phyloP scores from a whole-genome alignment of 1,140 invertebrate species.

The Mizuhopecten yessoensis region DNA sequence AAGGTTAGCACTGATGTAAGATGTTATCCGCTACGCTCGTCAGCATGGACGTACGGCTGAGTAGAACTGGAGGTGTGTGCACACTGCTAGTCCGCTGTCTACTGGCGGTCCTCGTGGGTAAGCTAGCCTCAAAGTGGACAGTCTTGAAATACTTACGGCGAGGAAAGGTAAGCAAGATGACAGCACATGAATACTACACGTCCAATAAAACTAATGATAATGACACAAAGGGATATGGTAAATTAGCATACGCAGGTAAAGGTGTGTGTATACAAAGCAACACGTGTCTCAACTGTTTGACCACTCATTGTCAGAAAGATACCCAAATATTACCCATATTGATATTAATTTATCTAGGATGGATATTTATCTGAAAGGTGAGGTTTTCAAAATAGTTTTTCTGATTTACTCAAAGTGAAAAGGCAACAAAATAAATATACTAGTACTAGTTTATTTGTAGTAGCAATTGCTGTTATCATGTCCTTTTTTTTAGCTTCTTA shows the following conservation, averaged over 20 bases:
- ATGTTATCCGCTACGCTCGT: background rate
- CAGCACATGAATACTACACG: background rate
- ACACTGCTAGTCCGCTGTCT: background rate
- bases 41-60: background rate
- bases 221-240: background rate
- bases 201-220: background rate
- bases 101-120: background rate
- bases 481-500: too few relatives aligned
- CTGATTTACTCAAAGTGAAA: too few relatives aligned
- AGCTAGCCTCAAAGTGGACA: background rate
- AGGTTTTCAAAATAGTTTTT: too few relatives aligned
- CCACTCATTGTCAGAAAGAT: background rate
- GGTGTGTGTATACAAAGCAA: background rate
- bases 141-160: background rate
- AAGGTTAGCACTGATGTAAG: background rate
- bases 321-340: background rate
- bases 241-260: background rate
- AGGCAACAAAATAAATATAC: too few relatives aligned
- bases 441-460: too few relatives aligned
- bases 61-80: background rate
- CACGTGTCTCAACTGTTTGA: background rate
- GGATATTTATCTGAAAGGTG: too few relatives aligned
- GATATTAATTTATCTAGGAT: too few relatives aligned
- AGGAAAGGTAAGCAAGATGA: background rate
- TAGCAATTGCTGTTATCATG: too few relatives aligned